Evolutionary conservation across 2,797 vertebrate genomes (phyloP), one percentile per base, ranked within the genome.

Genomic region (Macrochelys suwanniensis): DNA sequence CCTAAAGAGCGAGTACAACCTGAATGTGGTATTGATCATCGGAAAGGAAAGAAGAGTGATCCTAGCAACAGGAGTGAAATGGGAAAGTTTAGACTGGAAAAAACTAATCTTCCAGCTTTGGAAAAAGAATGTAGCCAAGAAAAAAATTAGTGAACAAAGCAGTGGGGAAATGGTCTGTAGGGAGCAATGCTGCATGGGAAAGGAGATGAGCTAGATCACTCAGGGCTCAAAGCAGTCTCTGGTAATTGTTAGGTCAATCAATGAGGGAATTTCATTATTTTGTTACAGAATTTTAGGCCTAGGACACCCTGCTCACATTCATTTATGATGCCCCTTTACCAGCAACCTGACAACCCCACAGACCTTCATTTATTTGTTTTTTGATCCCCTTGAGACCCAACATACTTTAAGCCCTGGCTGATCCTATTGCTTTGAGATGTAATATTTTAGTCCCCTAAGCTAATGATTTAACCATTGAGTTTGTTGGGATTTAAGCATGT

Each of bases 351-450:
- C 9, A 7, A 15, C 11, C 7, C 53, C 19, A 0, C 71, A 89
- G 85, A 0, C 47, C 87, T 15, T 89, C 11, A 23, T 7, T 90
- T 61, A 16, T n/a, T 61, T 61, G 59, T 33, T 61, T 61, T 61
- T 95, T 91, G 56, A 42, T 51, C 74, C 79, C 56, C 16, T 21
- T 31, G 59, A 87, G 21, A 11, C 45, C 9, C 7, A 87, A 11
- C 4, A 25, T 1, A 0, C 15, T 16, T 10, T 5, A 53, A 11
- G 3, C 0, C 1, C 15, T 37, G 78, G 47, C 59, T 31, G 71
- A 88, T 10, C 7, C 42, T 59, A 77, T 26, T 25, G 68, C n/a
- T 9, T 17, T 16, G 57, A 82, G 45, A 47, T 1, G 45, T 37
- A 33, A 33, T 61, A 61, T 61, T n/a, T 61, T 61, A 33, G 59